Percentiles rank a stretch among this genome's conserved stretches.
These are phyloP conservation scores for Fistularia tabacaria DNA, from an alignment of 2,797 vertebrate genomes.

Conservation along the genomic window DNA sequence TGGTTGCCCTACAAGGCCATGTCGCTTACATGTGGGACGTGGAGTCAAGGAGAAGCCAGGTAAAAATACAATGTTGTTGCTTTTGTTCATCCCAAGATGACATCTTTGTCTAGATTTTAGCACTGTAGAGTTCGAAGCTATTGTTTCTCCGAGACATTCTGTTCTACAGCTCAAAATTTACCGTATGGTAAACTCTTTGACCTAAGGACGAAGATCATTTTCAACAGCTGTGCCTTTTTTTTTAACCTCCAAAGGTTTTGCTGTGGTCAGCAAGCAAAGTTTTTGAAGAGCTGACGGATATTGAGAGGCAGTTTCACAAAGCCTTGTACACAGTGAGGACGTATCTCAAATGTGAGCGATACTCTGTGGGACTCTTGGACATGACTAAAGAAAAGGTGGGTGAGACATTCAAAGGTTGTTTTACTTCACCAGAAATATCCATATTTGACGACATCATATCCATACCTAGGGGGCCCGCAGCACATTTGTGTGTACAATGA, in stretches of 20 bases:
- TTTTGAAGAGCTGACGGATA: slow-evolving; percentile 93
- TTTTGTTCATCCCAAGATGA: no score
- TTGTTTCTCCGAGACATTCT: no score
- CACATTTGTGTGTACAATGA: neutral
- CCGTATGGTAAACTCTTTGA: no score
- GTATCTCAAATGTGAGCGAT: slow-evolving; percentile 88
- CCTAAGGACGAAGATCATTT: neutral
- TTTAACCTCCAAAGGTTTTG: slow-evolving; percentile 75
- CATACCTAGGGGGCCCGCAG: neutral
- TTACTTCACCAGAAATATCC: neutral
- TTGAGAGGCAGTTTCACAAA: slow-evolving; percentile 96
- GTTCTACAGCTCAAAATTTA: no score
- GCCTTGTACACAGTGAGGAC: slow-evolving; percentile 86
- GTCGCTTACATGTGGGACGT: slow-evolving; percentile 79
- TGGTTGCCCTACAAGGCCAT: slow-evolving; percentile 73
- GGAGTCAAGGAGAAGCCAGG: slow-evolving; percentile 89
- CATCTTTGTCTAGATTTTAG: no score
- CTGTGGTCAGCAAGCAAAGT: slow-evolving; percentile 93
- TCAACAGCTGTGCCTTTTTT: neutral
- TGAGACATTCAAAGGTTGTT: neutral
- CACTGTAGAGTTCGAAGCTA: no score
- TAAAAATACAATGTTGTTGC: slow-evolving; percentile 47
- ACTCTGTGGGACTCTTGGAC: slow-evolving; percentile 89
- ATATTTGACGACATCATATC: no score
- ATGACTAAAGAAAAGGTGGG: slow-evolving; percentile 91